Percentiles rank a stretch among this genome's conserved stretches.
Conservation (phyloP, 2,113 vertebrate species). For the Myiopsitta monachus region DNA sequence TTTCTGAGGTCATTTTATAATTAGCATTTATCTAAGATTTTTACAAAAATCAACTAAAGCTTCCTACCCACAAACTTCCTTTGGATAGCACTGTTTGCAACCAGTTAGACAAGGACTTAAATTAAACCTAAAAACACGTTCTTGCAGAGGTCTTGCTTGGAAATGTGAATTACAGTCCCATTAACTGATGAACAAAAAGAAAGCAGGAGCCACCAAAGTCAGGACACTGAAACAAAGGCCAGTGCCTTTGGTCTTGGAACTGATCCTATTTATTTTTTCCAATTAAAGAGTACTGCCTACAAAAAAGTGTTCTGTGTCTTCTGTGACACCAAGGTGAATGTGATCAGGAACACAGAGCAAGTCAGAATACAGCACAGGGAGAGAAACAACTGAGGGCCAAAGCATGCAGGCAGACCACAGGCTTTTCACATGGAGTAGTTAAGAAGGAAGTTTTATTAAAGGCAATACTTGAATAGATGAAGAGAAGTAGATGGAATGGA, state of each 20-base stretch:
- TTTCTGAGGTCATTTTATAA: constrained; percentile 58
- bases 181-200: not conserved
- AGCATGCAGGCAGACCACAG: not conserved
- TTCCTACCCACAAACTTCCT: constrained; percentile 17
- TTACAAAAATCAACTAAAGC: constrained; percentile 4
- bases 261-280: not conserved
- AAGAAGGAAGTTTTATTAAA: not conserved
- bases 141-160: not conserved
- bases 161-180: not conserved
- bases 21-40: constrained; percentile 39
- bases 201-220: not conserved
- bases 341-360: not conserved
- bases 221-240: not conserved
- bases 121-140: not conserved
- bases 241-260: not conserved
- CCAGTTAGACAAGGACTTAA: not conserved
- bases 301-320: not conserved
- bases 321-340: not conserved
- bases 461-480: not conserved
- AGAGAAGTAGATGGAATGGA: not conserved
- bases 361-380: not conserved
- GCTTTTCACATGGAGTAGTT: not conserved
- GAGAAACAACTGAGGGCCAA: not conserved
- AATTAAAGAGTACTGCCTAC: not conserved
- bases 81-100: constrained; percentile 6